Percentiles rank a stretch among this genome's conserved stretches.
phyloP scores from a whole-genome alignment of 2,797 vertebrate species.

The Phalloptychus januarius region DNA sequence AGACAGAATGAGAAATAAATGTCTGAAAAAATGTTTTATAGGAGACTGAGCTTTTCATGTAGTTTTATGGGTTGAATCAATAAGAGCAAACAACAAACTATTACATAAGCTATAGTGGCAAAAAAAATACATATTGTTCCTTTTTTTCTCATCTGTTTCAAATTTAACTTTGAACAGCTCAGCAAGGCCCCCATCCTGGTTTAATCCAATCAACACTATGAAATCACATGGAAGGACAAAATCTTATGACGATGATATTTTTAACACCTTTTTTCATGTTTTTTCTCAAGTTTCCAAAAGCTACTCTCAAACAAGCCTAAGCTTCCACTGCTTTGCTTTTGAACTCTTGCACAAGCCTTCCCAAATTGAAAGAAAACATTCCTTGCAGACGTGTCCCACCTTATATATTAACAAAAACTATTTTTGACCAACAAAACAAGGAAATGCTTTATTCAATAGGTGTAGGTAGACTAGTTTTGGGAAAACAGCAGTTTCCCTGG shows the following conservation, averaged over 20 bases:
- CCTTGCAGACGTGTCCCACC: slow-evolving; percentile 19
- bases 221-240: background rate
- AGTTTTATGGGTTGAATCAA: background rate
- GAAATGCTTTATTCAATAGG: background rate
- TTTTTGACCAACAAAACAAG: background rate
- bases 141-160: slow-evolving; percentile 7
- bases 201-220: background rate
- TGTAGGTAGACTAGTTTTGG: slow-evolving; percentile 7
- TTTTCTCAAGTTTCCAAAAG: background rate
- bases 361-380: slow-evolving; percentile 25
- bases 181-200: background rate
- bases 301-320: background rate
- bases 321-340: background rate
- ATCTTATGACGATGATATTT: background rate
- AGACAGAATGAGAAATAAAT: background rate
- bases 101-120: background rate
- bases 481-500: slow-evolving; percentile 41
- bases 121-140: slow-evolving; percentile 13
- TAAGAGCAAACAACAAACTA: background rate
- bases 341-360: background rate
- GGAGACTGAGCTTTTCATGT: no score
- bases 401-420: background rate
- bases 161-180: slow-evolving; percentile 15
- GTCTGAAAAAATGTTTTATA: background rate
- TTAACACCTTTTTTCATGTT: no score